Conservation (phyloP, 2,888 invertebrate genomes). For the Folsomia candida region DNA sequence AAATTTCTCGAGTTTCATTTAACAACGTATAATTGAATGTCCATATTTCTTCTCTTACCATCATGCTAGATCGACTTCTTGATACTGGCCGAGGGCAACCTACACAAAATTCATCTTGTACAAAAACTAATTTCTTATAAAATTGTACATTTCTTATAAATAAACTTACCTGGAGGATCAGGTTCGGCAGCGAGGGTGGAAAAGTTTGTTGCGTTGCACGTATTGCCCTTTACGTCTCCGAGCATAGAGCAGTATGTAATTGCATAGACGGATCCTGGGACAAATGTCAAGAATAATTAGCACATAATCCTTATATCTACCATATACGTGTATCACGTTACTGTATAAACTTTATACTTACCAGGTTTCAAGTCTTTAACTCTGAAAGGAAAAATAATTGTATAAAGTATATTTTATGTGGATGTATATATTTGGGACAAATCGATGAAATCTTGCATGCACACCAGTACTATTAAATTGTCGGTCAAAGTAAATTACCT, state of each 20-base stretch:
- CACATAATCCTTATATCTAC: too few relatives aligned
- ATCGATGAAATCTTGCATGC: neutral
- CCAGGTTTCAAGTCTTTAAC: constrained; percentile 77
- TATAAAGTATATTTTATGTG: neutral
- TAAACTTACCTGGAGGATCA: constrained; percentile 64
- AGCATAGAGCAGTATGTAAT: constrained; percentile 75
- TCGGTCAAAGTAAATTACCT: constrained; percentile 57
- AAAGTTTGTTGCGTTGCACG: constrained; percentile 76
- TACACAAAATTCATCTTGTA: too few relatives aligned
- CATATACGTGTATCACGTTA: too few relatives aligned
- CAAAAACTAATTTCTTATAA: too few relatives aligned
- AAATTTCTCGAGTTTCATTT: constrained; percentile 5
- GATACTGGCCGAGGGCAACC: constrained; percentile 41
- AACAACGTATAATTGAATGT: neutral
- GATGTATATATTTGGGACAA: neutral
- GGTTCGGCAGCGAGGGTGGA: constrained; percentile 79
- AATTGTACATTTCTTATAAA: too few relatives aligned
- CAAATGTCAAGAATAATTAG: too few relatives aligned
- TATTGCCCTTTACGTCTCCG: constrained; percentile 71
- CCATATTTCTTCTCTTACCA: constrained; percentile 28
- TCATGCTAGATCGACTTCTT: constrained; percentile 43
- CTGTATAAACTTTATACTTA: neutral
- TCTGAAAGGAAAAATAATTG: too few relatives aligned
- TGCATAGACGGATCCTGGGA: constrained; percentile 84
- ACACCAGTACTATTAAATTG: neutral